These are phyloP conservation scores for Phalanger gymnotis DNA, from an alignment of 2,797 vertebrate genomes.

Conservation along the genomic window DNA sequence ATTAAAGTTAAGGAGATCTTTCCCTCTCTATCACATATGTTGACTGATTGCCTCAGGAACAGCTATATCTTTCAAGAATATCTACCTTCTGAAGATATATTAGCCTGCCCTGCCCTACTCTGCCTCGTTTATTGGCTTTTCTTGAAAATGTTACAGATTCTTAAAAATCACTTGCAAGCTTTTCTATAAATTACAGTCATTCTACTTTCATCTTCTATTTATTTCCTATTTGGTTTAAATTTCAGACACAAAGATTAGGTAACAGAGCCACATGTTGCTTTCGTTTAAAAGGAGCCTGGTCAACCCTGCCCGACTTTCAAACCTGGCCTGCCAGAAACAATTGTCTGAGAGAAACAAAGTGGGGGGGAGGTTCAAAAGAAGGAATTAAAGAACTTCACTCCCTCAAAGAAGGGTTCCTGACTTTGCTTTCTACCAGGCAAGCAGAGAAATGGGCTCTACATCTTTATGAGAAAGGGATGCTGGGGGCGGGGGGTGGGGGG, in stretches of 20 bases:
- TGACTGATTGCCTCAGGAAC: constrained; percentile 64
- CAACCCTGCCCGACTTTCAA: not conserved
- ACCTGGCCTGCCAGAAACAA: not conserved
- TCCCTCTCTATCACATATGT: constrained; percentile 35
- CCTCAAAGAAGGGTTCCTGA: not conserved
- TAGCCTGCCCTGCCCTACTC: constrained; percentile 18
- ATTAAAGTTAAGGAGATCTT: constrained; percentile 65
- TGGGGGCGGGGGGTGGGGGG: not conserved
- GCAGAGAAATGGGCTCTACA: not conserved
- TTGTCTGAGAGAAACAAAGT: not conserved
- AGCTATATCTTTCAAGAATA: constrained; percentile 56
- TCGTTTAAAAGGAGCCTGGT: not conserved
- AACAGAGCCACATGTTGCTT: not conserved
- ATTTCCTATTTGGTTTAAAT: constrained; percentile 20
- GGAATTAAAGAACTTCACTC: not conserved
- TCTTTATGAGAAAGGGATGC: not conserved
- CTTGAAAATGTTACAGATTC: not conserved
- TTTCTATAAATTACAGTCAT: not conserved
- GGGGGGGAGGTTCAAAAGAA: not conserved
- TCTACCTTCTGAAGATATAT: constrained; percentile 57
- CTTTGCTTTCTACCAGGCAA: not conserved
- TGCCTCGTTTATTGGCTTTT: not conserved
- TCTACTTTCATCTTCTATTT: not conserved
- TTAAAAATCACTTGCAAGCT: not conserved
- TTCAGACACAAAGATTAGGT: not conserved